phyloP scores from a whole-genome alignment of 1,140 invertebrate species.

The Planococcus citri region DNA sequence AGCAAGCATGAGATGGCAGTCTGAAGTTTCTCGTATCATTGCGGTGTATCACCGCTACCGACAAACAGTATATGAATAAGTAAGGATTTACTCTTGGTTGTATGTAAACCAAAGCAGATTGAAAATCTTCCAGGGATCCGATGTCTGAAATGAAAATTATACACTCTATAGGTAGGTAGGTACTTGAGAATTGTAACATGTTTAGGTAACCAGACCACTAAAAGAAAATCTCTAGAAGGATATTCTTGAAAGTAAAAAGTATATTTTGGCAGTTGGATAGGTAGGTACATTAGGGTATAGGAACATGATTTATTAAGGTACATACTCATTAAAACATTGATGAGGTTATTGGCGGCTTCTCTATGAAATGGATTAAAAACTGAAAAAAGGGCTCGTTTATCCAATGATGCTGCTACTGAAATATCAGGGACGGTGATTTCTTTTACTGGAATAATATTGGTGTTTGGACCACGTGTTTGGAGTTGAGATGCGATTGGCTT shows the following conservation, averaged over 20 bases:
- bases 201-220: no score
- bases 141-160: constrained; percentile 46
- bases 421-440: constrained; percentile 56
- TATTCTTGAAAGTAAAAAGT: no score
- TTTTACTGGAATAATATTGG: constrained; percentile 41
- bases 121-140: constrained; percentile 53
- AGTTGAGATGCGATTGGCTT: constrained; percentile 25
- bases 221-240: no score
- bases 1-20: constrained; percentile 53
- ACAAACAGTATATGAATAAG: constrained; percentile 62
- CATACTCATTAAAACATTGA: constrained; percentile 59
- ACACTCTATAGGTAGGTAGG: no score
- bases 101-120: constrained; percentile 53
- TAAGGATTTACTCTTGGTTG: constrained; percentile 61
- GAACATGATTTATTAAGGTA: no score
- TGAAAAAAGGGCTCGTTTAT: constrained; percentile 55
- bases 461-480: constrained; percentile 22
- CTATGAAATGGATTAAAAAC: constrained; percentile 60
- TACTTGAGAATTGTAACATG: no score
- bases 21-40: constrained; percentile 56
- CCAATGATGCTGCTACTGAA: constrained; percentile 47
- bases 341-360: constrained; percentile 49
- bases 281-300: no score
- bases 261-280: no score
- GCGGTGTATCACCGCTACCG: constrained; percentile 60